phyloP scores from a whole-genome alignment of 2,797 vertebrate species.

The Eidolon dupreanum region DNA sequence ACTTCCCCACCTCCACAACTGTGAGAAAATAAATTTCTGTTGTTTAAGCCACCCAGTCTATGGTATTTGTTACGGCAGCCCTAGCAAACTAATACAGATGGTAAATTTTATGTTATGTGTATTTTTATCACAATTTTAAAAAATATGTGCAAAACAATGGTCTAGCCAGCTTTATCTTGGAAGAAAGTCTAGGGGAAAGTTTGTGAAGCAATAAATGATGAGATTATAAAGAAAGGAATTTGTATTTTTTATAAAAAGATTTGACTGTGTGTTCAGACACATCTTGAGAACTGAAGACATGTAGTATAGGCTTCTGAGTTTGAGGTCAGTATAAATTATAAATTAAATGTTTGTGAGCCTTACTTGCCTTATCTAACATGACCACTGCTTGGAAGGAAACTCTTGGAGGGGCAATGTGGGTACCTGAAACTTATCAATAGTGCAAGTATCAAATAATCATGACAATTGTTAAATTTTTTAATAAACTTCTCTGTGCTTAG shows the following conservation, averaged over 20 bases:
- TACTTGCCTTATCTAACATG: neutral
- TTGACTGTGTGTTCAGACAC: neutral
- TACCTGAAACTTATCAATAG: neutral
- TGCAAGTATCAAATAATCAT: neutral
- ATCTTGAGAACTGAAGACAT: neutral
- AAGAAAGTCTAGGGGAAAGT: neutral
- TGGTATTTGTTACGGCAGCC: neutral
- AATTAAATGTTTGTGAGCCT: neutral
- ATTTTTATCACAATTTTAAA: neutral
- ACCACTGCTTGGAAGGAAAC: neutral
- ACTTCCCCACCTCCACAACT: neutral
- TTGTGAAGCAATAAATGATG: slow-evolving; percentile 21
- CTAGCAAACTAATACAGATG: neutral
- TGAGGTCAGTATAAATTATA: neutral
- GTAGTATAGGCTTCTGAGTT: neutral
- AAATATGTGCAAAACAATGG: neutral
- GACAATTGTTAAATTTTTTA: neutral
- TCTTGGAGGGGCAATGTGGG: neutral
- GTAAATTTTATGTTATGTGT: neutral
- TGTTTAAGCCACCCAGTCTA: neutral
- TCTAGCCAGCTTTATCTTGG: neutral
- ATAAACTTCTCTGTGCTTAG: neutral
- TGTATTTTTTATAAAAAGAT: neutral
- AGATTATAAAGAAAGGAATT: neutral
- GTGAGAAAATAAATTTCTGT: neutral